Evolutionary conservation across 2,888 invertebrate genomes (phyloP).

Genomic region (Chrysotoxum bicinctum): DNA sequence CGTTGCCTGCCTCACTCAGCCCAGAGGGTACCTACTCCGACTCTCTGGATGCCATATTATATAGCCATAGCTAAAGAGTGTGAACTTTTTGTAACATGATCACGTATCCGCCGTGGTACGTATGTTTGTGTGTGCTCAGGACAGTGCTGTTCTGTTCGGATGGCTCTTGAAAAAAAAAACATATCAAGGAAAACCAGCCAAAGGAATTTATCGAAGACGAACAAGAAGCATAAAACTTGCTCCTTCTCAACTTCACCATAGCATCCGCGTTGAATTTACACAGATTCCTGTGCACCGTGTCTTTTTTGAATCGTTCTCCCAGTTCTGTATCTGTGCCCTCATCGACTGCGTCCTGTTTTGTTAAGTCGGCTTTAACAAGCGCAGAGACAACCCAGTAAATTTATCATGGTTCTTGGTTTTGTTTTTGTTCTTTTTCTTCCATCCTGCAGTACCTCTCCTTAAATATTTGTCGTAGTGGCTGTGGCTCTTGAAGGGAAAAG

Average conservation of each 20-base stretch:
- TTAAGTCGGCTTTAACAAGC: conserved; percentile 60
- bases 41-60: conserved; percentile 32
- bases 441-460: background rate
- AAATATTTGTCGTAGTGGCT: background rate
- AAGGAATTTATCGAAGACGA: conserved; percentile 42
- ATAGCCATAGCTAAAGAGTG: conserved; percentile 66
- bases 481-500: conserved; percentile 1
- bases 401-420: conserved; percentile 6
- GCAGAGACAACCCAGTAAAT: conserved; percentile 32
- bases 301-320: background rate
- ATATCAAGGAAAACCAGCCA: conserved; percentile 40
- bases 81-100: conserved; percentile 72
- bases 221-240: conserved; percentile 26
- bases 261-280: conserved; percentile 33
- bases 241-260: conserved; percentile 14
- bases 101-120: conserved; percentile 52
- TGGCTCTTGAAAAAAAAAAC: background rate
- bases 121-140: conserved; percentile 15
- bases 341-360: conserved; percentile 53
- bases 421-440: background rate
- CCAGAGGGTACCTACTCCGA: background rate
- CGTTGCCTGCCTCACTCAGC: background rate
- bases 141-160: background rate
- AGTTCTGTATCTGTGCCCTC: background rate
- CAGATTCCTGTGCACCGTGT: conserved; percentile 30